Conservation (phyloP, 2,113 vertebrate species). For the Rafetus swinhoei region DNA sequence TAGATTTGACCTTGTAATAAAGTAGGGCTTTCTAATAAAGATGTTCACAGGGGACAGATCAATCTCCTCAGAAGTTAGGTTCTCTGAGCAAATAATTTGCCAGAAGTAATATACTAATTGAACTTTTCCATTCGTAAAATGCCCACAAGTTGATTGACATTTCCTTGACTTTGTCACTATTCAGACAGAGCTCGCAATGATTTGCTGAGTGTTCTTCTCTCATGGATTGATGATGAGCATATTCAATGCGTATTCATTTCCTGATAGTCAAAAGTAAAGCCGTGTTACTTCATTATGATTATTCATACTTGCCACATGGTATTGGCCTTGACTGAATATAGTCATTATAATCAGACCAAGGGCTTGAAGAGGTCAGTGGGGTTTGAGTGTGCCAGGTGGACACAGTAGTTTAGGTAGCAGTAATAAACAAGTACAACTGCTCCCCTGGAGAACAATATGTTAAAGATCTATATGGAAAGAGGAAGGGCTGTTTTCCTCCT, state of each 20-base stretch:
- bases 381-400: constrained; percentile 35
- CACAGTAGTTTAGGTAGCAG: constrained; percentile 8
- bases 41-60: background rate
- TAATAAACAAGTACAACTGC: background rate
- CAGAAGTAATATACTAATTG: background rate
- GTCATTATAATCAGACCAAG: constrained; percentile 51
- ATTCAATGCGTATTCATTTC: constrained; percentile 19
- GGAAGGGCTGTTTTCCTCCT: background rate
- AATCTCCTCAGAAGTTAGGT: background rate
- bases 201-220: constrained; percentile 19
- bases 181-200: background rate
- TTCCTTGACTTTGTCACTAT: constrained; percentile 31
- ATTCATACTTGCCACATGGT: constrained; percentile 32
- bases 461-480: background rate
- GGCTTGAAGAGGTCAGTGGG: constrained; percentile 40
- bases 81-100: constrained; percentile 6
- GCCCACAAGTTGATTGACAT: constrained; percentile 14
- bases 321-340: constrained; percentile 59
- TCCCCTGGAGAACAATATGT: background rate
- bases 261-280: constrained; percentile 44
- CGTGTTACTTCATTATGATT: constrained; percentile 53
- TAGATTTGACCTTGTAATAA: rapidly evolving
- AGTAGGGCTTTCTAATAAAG: background rate
- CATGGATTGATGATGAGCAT: background rate
- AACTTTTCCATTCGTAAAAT: background rate